Evolutionary conservation across 1,140 invertebrate genomes (phyloP).

Genomic region (Hycleus cichorii): DNA sequence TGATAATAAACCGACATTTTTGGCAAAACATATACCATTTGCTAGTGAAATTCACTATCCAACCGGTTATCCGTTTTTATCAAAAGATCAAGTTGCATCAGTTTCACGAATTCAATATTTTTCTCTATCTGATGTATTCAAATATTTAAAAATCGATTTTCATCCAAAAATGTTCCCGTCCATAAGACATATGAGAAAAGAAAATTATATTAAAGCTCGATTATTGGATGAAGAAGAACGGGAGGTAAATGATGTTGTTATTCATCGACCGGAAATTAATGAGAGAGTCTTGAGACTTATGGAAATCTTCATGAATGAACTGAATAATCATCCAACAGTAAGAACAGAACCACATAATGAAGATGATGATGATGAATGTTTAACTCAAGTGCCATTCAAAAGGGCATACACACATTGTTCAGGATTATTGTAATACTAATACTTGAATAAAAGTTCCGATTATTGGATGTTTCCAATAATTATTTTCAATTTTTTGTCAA

Average conservation of each 20-base stretch:
- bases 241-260: not conserved
- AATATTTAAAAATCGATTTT: slow-evolving; percentile 24
- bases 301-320: too few relatives aligned
- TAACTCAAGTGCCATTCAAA: too few relatives aligned
- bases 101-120: not conserved
- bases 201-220: slow-evolving; percentile 3
- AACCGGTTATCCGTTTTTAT: not conserved
- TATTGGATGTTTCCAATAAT: too few relatives aligned
- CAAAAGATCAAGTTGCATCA: slow-evolving; percentile 6
- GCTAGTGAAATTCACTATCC: slow-evolving; percentile 17
- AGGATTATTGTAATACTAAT: too few relatives aligned
- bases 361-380: too few relatives aligned
- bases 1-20: slow-evolving; percentile 19
- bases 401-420: too few relatives aligned
- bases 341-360: too few relatives aligned
- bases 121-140: slow-evolving; percentile 14
- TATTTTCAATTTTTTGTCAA: too few relatives aligned
- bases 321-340: too few relatives aligned
- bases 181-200: not conserved
- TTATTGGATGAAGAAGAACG: slow-evolving; percentile 13
- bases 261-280: slow-evolving; percentile 1
- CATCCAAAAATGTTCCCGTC: slow-evolving; percentile 22
- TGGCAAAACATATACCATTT: slow-evolving; percentile 27
- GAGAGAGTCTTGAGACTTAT: not conserved
- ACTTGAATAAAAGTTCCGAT: too few relatives aligned